Base-by-base conservation (phyloP, 2,113 vertebrate species). In the Carollia perspicillata region DNA sequence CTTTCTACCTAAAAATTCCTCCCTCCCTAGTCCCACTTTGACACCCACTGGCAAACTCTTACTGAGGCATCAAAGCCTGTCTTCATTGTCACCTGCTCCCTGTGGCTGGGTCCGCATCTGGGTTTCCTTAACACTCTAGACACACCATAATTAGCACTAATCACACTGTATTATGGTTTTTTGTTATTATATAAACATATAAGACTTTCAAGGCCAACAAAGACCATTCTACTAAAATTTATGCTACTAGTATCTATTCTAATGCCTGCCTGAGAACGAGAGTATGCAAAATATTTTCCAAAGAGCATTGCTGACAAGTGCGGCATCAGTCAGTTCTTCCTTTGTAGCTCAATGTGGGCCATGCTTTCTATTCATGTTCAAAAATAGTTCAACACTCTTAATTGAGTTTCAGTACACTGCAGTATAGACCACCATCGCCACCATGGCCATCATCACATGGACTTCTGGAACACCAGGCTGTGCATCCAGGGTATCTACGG, bases 311-410 rank as follows among this genome's bases (percentile, higher is more conserved):
- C 20, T 86, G 22, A 30, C 22, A 89, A 74, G 30, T 35, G 20
- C 2, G 72, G 2, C 17, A 44, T 49, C 30, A 23, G 5, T 85
- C 84, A 79, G n/a, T 75, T 93, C n/a, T 95, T 79, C 58, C 8
- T 8, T 10, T 83, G 28, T 71, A 42, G 71, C 37, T 89, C 20
- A 51, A 13, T 49, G 42, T 63, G 20, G 13, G 22, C 5, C 30
- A 80, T 2, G 30, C 60, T 78, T 95, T 84, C 42, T 60, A 93
- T 65, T 92, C 91, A 84, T 53, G 80, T 55, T 53, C 89, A 90
- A 88, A 74, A 30, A 16, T 30, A 75, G 14, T 78, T 95, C 6
- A 58, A 72, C 75, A 47, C 16, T 53, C 33, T 17, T 77, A 35
- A 44, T 84, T 77, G 51, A 42, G 30, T 84, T 87, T 49, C 5